A percentile compares a stretch with the other conserved stretches of the same genome.
These are phyloP conservation scores for Drosophila mettleri DNA, from an alignment of 2,888 invertebrate species.

Conservation along the genomic window DNA sequence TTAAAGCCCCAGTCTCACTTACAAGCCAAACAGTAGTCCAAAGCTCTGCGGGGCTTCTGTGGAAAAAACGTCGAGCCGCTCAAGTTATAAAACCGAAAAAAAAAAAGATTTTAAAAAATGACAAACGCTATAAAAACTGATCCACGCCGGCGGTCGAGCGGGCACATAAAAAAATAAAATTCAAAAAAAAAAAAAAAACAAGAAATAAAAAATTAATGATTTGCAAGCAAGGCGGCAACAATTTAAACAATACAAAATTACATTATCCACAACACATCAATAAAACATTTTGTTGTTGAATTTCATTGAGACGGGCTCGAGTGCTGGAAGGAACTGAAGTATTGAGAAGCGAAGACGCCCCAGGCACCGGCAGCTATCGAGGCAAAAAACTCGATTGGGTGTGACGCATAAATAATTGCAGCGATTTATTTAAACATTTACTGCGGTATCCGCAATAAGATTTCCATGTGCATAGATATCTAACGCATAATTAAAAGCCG, in stretches of 20 bases:
- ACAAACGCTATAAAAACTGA: conserved; percentile 33
- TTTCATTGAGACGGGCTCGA: conserved; percentile 34
- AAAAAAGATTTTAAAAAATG: conserved; percentile 32
- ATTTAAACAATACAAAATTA: conserved; percentile 54
- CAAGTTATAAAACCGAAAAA: conserved; percentile 14
- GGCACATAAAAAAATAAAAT: conserved; percentile 27
- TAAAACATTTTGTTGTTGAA: conserved; percentile 46
- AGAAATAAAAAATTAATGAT: conserved; percentile 17
- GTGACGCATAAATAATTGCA: conserved; percentile 79
- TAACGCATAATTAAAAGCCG: conserved; percentile 76
- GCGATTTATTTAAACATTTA: conserved; percentile 71
- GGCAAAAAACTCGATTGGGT: conserved; percentile 67
- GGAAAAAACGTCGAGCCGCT: neutral
- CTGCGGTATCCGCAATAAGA: conserved; percentile 41
- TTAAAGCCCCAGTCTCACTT: conserved; percentile 4
- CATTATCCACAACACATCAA: conserved; percentile 58
- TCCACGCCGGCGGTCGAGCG: conserved; percentile 46
- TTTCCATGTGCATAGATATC: conserved; percentile 47
- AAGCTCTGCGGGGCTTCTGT: conserved; percentile 37
- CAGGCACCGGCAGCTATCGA: conserved; percentile 35
- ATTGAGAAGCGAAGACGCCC: conserved; percentile 24
- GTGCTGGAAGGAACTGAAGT: conserved; percentile 16
- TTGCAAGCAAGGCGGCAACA: conserved; percentile 36
- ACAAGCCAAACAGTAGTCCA: conserved; percentile 41
- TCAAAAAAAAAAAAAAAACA: conserved; percentile 18